These are phyloP conservation scores for Drosophila murphyi DNA, from an alignment of 1,140 invertebrate genomes.

Conservation along the genomic window DNA sequence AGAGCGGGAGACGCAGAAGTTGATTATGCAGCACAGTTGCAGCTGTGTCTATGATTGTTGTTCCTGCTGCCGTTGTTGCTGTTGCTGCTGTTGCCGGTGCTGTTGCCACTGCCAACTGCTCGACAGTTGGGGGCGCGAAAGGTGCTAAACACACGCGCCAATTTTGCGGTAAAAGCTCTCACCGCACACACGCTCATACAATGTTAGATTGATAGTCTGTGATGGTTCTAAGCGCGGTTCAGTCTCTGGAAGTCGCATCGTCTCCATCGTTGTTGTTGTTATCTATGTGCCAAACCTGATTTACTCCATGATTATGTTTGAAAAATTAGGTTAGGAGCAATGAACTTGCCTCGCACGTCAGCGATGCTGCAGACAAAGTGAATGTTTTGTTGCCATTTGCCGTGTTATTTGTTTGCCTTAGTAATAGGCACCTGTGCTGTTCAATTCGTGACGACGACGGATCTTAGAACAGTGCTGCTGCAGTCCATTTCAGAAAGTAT, in stretches of 20 bases:
- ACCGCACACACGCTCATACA: constrained; percentile 48
- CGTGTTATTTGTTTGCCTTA: constrained; percentile 67
- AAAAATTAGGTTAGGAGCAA: constrained; percentile 84
- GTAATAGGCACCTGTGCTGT: constrained; percentile 76
- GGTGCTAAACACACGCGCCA: constrained; percentile 77
- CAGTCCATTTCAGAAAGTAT: constrained; percentile 30
- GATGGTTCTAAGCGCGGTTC: constrained; percentile 53
- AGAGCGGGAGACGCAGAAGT: constrained; percentile 10
- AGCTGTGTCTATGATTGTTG: constrained; percentile 30
- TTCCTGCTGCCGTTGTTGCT: constrained; percentile 32
- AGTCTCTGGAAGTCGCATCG: constrained; percentile 28
- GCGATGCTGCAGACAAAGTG: constrained; percentile 66
- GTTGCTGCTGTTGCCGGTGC: constrained; percentile 12
- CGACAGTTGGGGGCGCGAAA: constrained; percentile 61
- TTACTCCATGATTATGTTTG: constrained; percentile 84
- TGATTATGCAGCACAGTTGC: constrained; percentile 59
- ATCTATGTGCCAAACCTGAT: constrained; percentile 83
- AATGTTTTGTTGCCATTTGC: constrained; percentile 64
- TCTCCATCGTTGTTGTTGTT: constrained; percentile 59
- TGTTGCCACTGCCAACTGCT: not conserved
- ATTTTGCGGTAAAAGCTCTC: constrained; percentile 80
- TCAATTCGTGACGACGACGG: constrained; percentile 30
- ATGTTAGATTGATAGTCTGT: constrained; percentile 55
- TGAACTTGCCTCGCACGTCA: constrained; percentile 78
- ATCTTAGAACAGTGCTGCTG: constrained; percentile 31